Conservation (phyloP, 1,140 invertebrate species). For the Trichoplusia ni region DNA sequence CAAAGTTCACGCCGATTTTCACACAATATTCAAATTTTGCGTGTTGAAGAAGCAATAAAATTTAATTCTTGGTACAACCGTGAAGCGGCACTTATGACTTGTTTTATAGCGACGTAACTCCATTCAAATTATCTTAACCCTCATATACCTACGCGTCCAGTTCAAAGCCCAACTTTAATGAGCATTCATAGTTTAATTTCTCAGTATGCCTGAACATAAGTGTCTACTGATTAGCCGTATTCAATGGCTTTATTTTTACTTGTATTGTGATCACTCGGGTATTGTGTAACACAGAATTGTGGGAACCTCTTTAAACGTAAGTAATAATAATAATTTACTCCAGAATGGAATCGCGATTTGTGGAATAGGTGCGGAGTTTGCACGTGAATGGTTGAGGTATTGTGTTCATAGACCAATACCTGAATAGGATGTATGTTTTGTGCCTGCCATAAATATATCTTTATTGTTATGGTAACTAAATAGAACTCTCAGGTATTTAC, state of each 20-base stretch:
- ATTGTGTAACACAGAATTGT: conserved; percentile 12
- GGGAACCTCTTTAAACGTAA: background rate
- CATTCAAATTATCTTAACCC: conserved; percentile 45
- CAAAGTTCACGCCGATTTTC: conserved; percentile 28
- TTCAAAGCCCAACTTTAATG: conserved; percentile 27
- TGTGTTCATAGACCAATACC: too few relatives aligned
- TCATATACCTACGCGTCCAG: conserved; percentile 13
- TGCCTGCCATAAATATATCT: background rate
- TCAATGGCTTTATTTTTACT: conserved; percentile 22
- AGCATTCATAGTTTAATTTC: conserved; percentile 31
- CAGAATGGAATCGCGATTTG: too few relatives aligned
- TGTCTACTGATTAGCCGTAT: conserved; percentile 24
- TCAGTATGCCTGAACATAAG: conserved; percentile 27
- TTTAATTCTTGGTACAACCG: conserved; percentile 45
- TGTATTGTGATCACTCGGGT: background rate
- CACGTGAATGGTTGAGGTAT: background rate
- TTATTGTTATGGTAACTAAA: background rate
- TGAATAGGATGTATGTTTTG: background rate
- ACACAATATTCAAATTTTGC: conserved; percentile 50
- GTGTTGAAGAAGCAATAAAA: conserved; percentile 49
- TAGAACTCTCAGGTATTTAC: background rate
- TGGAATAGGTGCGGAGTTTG: background rate
- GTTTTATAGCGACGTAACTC: conserved; percentile 47
- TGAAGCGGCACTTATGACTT: conserved; percentile 44
- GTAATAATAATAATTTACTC: background rate